Evolutionary conservation across 2,888 invertebrate species (phyloP).

Genomic region (Caenorhabditis angaria): DNA sequence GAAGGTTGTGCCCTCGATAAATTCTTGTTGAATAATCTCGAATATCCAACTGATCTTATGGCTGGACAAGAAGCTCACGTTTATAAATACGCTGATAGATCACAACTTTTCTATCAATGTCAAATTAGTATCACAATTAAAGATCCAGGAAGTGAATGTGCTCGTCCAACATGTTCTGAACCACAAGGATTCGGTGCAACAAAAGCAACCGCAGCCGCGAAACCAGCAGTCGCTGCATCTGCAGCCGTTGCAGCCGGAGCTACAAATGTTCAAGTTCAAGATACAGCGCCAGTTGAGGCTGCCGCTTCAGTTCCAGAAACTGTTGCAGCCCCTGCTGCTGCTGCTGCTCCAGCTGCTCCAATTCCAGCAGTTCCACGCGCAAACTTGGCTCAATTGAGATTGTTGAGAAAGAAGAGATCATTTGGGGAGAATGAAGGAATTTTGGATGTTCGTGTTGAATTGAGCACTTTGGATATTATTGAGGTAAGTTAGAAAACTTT

Average conservation of each 20-base stretch:
- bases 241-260: slow-evolving; percentile 38
- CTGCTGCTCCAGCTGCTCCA: slow-evolving; percentile 35
- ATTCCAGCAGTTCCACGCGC: slow-evolving; percentile 39
- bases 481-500: too few relatives aligned
- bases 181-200: slow-evolving; percentile 69
- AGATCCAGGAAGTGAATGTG: slow-evolving; percentile 62
- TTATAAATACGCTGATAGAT: slow-evolving; percentile 71
- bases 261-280: slow-evolving; percentile 11
- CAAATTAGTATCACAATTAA: slow-evolving; percentile 71
- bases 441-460: slow-evolving; percentile 58
- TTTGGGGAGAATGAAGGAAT: slow-evolving; percentile 48
- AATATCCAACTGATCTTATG: slow-evolving; percentile 71
- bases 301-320: too few relatives aligned
- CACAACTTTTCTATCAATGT: slow-evolving; percentile 72
- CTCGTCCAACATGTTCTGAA: slow-evolving; percentile 69
- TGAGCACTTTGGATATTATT: slow-evolving; percentile 58
- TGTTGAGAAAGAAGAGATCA: slow-evolving; percentile 50
- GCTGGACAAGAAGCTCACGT: slow-evolving; percentile 72
- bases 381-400: slow-evolving; percentile 45
- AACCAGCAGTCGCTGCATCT: slow-evolving; percentile 35
- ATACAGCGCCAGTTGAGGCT: slow-evolving; percentile 24
- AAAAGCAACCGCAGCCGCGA: slow-evolving; percentile 39
- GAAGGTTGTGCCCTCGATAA: slow-evolving; percentile 71
- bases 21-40: slow-evolving; percentile 71
- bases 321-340: slow-evolving; percentile 30